Conservation (phyloP, 1,140 invertebrate genomes). For the Pogonognathellus flavescens region DNA sequence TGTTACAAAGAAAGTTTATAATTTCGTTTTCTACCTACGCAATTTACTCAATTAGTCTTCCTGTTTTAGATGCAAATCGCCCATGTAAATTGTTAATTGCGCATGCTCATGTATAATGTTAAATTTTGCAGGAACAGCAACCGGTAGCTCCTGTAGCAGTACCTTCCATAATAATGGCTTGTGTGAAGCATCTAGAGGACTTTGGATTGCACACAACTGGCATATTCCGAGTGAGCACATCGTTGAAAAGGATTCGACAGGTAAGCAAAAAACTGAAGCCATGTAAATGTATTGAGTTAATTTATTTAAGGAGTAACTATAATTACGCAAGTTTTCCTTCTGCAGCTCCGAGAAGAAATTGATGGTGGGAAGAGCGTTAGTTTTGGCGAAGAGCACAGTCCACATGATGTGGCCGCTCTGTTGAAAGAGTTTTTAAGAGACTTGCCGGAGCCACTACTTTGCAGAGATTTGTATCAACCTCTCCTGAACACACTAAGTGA, state of each 20-base stretch:
- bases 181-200: conserved; percentile 83
- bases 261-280: conserved; percentile 71
- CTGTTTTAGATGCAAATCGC: too few relatives aligned
- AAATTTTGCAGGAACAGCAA: conserved; percentile 3
- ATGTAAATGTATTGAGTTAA: not conserved
- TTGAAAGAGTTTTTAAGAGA: conserved; percentile 95
- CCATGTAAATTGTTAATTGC: too few relatives aligned
- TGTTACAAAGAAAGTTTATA: too few relatives aligned
- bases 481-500: conserved; percentile 93
- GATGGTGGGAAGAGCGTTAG: conserved; percentile 84
- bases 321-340: conserved; percentile 63
- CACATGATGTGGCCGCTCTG: conserved; percentile 92
- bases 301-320: not conserved
- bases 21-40: too few relatives aligned
- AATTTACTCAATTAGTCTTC: too few relatives aligned
- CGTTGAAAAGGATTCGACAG: conserved; percentile 91
- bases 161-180: conserved; percentile 82
- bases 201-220: conserved; percentile 86
- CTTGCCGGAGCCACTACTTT: conserved; percentile 91
- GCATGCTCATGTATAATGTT: too few relatives aligned
- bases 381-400: conserved; percentile 84
- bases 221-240: conserved; percentile 90
- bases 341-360: conserved; percentile 90
- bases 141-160: conserved; percentile 64
- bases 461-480: conserved; percentile 87